Percentiles rank a stretch among this genome's conserved stretches.
phyloP scores from a whole-genome alignment of 2,888 invertebrate genomes.

The Argyra leucocephala region DNA sequence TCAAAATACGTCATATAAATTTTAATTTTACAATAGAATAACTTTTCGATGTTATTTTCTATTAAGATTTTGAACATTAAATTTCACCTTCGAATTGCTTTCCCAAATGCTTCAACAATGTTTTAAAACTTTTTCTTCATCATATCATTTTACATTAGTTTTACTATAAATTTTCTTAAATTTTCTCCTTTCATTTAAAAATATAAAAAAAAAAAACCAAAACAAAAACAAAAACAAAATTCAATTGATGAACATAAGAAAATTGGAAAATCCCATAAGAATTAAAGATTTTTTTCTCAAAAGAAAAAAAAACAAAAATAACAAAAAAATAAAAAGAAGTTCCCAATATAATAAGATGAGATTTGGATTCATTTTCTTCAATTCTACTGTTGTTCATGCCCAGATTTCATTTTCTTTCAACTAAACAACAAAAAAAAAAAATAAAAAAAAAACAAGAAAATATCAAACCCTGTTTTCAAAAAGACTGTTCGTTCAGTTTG shows the following conservation, averaged over 20 bases:
- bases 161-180: too few species aligned
- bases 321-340: neutral
- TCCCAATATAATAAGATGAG: neutral
- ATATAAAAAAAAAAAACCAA: neutral
- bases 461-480: neutral
- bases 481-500: too few species aligned
- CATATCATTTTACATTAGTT: too few species aligned
- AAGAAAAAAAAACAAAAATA: neutral
- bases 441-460: neutral
- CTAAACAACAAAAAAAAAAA: neutral
- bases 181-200: too few species aligned
- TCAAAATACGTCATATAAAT: too few species aligned
- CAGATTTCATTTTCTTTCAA: neutral
- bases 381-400: neutral
- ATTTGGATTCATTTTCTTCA: neutral
- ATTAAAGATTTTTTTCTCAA: neutral
- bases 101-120: too few species aligned
- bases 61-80: too few species aligned
- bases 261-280: neutral
- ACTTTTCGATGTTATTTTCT: too few species aligned
- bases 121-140: too few species aligned
- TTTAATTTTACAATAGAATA: too few species aligned
- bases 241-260: neutral
- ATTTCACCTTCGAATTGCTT: too few species aligned
- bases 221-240: neutral